These are phyloP conservation scores for Rhamnusium bicolor DNA, from an alignment of 2,888 invertebrate species.

Conservation along the genomic window DNA sequence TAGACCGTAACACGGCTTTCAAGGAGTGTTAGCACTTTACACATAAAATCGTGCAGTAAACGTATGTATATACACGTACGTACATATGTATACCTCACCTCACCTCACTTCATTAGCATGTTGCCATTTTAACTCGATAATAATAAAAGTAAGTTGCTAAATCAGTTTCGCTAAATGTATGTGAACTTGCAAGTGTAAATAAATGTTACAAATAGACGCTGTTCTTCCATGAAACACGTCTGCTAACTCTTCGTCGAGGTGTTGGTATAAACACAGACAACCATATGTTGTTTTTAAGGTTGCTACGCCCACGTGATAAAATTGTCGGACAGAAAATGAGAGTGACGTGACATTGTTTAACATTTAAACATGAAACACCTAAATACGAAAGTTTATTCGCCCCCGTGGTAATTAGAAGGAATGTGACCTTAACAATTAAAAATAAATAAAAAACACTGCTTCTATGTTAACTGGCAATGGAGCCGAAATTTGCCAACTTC, in stretches of 20 bases:
- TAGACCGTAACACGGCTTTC: no score
- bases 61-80: no score
- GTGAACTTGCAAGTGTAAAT: neutral
- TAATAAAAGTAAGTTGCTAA: neutral
- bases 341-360: neutral
- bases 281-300: constrained; percentile 5
- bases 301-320: constrained; percentile 17
- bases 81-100: neutral
- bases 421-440: constrained; percentile 8
- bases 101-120: neutral
- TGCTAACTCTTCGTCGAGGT: neutral
- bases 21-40: neutral
- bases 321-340: constrained; percentile 3
- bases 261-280: neutral
- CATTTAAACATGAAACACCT: constrained; percentile 14
- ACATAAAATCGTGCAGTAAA: neutral
- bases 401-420: constrained; percentile 1
- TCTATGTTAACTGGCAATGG: no score
- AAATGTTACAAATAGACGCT: neutral
- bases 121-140: neutral
- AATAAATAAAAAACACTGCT: no score
- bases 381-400: neutral
- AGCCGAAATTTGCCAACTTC: neutral
- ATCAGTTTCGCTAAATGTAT: neutral
- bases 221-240: neutral